Conservation (phyloP, 2,888 invertebrate genomes). For the Neoscelio sp. region DNA sequence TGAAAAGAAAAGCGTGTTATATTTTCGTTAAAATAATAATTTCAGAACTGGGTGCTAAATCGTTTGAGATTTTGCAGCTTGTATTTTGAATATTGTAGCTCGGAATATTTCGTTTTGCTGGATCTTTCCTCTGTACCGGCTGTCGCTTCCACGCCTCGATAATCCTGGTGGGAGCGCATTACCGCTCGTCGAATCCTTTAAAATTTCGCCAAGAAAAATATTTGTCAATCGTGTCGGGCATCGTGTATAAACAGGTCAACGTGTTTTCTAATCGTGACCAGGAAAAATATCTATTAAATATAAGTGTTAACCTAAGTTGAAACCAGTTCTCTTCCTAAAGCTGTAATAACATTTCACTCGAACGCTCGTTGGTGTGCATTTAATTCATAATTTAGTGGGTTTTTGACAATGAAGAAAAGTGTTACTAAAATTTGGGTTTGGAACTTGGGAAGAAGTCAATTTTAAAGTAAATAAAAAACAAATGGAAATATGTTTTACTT, state of each 20-base stretch:
- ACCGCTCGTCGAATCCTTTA: slow-evolving; percentile 71
- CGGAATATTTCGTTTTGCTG: slow-evolving; percentile 45
- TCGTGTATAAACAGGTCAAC: slow-evolving; percentile 81
- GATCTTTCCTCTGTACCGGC: slow-evolving; percentile 31
- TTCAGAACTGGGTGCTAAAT: slow-evolving; percentile 6
- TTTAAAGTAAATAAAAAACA: slow-evolving; percentile 6
- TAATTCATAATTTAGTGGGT: slow-evolving; percentile 38
- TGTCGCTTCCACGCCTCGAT: slow-evolving; percentile 69
- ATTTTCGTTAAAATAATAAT: slow-evolving; percentile 9
- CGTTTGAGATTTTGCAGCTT: slow-evolving; percentile 32
- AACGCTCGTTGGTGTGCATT: slow-evolving; percentile 13
- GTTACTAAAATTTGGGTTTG: background rate
- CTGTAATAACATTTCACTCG: slow-evolving; percentile 50
- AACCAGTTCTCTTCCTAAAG: slow-evolving; percentile 44
- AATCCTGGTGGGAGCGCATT: slow-evolving; percentile 79
- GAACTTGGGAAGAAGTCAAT: slow-evolving; percentile 4
- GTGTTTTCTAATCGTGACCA: slow-evolving; percentile 70
- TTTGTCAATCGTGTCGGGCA: slow-evolving; percentile 81
- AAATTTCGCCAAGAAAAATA: slow-evolving; percentile 79
- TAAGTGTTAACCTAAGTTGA: slow-evolving; percentile 20
- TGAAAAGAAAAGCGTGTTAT: background rate
- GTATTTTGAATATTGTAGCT: slow-evolving; percentile 45
- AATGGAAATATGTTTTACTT: background rate
- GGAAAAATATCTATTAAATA: slow-evolving; percentile 52
- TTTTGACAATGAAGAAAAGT: slow-evolving; percentile 1